A percentile compares a stretch with the other conserved stretches of the same genome.
Evolutionary conservation across 2,113 vertebrate genomes (phyloP).

Genomic region (Corythaeola cristata): DNA sequence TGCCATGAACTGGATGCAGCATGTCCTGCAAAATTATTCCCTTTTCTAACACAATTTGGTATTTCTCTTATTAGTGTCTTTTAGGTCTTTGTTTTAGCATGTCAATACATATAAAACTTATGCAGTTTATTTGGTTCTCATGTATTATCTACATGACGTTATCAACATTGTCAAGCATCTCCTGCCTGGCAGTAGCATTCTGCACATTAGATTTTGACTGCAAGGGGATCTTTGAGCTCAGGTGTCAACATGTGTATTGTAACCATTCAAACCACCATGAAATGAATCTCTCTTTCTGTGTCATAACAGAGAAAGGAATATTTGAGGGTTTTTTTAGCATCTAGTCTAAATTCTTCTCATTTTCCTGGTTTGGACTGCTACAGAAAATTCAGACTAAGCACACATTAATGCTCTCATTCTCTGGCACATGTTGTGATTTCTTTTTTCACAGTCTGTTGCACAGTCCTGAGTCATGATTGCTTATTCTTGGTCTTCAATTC

Average conservation of each 20-base stretch:
- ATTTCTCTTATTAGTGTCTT: neutral
- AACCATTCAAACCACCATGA: neutral
- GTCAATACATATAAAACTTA: neutral
- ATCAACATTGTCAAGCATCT: neutral
- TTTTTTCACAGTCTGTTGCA: neutral
- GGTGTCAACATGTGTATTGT: neutral
- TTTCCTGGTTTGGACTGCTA: neutral
- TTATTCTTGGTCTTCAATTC: neutral
- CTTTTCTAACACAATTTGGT: neutral
- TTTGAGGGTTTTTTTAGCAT: neutral
- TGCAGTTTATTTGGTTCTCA: neutral
- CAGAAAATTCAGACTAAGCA: neutral
- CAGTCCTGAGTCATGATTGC: neutral
- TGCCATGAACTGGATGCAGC: neutral
- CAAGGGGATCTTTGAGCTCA: neutral
- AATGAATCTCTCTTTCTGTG: neutral
- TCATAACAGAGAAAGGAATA: neutral
- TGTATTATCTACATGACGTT: neutral
- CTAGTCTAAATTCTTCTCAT: neutral
- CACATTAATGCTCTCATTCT: neutral
- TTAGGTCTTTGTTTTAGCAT: neutral
- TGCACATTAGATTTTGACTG: neutral
- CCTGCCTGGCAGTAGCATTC: neutral
- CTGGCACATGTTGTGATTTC: neutral
- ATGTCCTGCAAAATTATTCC: neutral